Conservation (phyloP, 1,140 invertebrate genomes). For the Mya arenaria region DNA sequence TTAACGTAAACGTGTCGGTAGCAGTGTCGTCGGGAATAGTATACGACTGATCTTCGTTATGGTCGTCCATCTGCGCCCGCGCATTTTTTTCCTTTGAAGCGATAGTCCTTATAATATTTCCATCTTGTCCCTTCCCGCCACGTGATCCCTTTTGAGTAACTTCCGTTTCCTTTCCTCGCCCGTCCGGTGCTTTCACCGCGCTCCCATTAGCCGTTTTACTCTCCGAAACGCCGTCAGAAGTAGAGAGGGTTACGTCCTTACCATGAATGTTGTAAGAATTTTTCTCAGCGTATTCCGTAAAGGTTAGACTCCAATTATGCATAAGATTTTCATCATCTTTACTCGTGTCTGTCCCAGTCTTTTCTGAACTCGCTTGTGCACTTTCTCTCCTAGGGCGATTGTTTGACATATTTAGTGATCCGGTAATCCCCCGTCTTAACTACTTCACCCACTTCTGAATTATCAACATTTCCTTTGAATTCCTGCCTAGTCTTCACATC, state of each 20-base stretch:
- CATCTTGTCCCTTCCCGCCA: too few species aligned
- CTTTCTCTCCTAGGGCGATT: background rate
- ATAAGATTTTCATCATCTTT: conserved; percentile 51
- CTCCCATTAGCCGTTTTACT: background rate
- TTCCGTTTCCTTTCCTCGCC: background rate
- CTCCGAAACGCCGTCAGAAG: background rate
- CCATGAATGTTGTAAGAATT: background rate
- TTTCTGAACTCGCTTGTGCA: background rate
- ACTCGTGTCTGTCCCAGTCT: background rate
- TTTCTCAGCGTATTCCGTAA: conserved; percentile 33
- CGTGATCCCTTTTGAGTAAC: background rate
- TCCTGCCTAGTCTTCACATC: too few species aligned
- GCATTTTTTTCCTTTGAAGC: background rate
- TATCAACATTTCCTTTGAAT: too few species aligned
- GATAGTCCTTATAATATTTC: too few species aligned
- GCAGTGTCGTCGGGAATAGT: background rate
- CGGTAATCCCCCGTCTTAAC: background rate
- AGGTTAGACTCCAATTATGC: conserved; percentile 54
- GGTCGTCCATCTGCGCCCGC: background rate
- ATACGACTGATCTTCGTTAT: background rate
- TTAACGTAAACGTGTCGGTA: background rate
- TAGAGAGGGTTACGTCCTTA: background rate
- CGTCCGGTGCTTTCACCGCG: background rate
- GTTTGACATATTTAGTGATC: conserved; percentile 1
- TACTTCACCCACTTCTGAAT: background rate